Percentiles rank a stretch among this genome's conserved stretches.
These are phyloP conservation scores for Vanessa cardui DNA, from an alignment of 2,888 invertebrate species.

Conservation along the genomic window DNA sequence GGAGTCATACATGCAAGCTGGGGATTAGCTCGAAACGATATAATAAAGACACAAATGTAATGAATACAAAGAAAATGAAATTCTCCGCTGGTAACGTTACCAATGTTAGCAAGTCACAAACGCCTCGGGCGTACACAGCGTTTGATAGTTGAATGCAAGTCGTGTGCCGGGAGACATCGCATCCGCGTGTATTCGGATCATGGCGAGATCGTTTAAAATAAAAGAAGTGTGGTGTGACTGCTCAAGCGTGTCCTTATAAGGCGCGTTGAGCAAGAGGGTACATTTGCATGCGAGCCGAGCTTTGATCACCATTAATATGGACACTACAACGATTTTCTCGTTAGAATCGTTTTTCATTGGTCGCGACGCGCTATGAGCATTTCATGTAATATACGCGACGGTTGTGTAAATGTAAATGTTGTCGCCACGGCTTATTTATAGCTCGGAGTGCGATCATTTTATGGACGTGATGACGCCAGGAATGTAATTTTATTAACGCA, in stretches of 20 bases:
- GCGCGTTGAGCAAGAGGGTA: conserved; percentile 4
- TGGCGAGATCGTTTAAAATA: conserved; percentile 4
- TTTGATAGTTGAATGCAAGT: neutral
- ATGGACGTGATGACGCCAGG: too few relatives aligned
- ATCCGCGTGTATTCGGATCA: conserved; percentile 13
- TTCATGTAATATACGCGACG: too few relatives aligned
- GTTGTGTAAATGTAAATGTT: too few relatives aligned
- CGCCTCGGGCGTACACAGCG: neutral
- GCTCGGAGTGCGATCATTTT: too few relatives aligned
- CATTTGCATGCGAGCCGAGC: conserved; percentile 10
- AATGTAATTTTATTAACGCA: too few relatives aligned
- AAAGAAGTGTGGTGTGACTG: conserved; percentile 12
- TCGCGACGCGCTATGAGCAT: neutral
- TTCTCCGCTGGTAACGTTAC: neutral
- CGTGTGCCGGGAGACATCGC: neutral
- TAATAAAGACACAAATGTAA: too few relatives aligned
- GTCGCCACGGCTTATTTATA: too few relatives aligned
- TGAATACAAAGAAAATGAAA: conserved; percentile 2
- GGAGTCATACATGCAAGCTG: too few relatives aligned
- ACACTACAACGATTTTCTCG: conserved; percentile 4
- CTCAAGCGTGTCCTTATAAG: conserved; percentile 7
- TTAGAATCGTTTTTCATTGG: neutral
- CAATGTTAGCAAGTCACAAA: neutral
- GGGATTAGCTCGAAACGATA: too few relatives aligned
- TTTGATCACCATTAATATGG: conserved; percentile 11